These are phyloP conservation scores for Hipparchia semele DNA, from an alignment of 2,888 invertebrate genomes.

Conservation along the genomic window DNA sequence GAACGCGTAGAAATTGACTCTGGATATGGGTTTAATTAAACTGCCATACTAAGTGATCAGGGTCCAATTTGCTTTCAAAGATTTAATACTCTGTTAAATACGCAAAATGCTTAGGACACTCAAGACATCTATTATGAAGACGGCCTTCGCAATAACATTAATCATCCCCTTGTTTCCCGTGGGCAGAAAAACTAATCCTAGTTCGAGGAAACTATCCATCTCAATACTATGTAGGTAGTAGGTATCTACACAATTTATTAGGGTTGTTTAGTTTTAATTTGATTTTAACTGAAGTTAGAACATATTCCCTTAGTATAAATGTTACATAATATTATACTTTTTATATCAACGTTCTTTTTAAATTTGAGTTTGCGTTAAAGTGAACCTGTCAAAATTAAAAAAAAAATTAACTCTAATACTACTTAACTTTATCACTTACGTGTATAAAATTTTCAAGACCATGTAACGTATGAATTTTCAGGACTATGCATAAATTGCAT, in stretches of 20 bases:
- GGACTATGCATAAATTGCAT: too few relatives aligned
- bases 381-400: too few relatives aligned
- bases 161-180: conserved; percentile 10
- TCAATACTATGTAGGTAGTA: too few relatives aligned
- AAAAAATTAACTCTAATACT: too few relatives aligned
- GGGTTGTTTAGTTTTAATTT: neutral
- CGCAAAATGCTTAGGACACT: neutral
- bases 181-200: conserved; percentile 5
- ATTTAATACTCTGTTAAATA: neutral
- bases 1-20: neutral
- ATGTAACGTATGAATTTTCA: too few relatives aligned
- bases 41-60: too few relatives aligned
- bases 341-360: too few relatives aligned
- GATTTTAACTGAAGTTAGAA: neutral
- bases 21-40: too few relatives aligned
- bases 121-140: conserved; percentile 2
- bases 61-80: too few relatives aligned
- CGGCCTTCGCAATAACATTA: conserved; percentile 6
- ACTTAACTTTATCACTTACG: too few relatives aligned
- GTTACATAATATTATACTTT: neutral
- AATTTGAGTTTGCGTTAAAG: too few relatives aligned
- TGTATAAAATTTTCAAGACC: too few relatives aligned
- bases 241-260: neutral
- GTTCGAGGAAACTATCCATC: neutral
- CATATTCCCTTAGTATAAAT: neutral